Conservation (phyloP, 1,140 invertebrate species). For the Macrobrachium nipponense region DNA sequence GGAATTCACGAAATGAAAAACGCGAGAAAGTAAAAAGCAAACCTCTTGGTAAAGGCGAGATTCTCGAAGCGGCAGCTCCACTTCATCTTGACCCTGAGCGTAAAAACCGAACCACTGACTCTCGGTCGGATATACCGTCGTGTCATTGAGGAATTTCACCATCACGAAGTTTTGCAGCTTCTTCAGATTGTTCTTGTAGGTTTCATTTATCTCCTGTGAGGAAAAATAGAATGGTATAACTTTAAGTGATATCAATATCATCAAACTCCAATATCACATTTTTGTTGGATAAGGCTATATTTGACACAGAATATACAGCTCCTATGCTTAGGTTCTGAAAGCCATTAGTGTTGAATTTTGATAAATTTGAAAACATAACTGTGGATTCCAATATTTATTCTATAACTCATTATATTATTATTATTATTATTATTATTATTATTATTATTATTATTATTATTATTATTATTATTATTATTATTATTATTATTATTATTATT, state of each 20-base stretch:
- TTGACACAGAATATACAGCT: neutral
- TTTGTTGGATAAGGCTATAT: too few species aligned
- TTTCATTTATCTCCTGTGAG: slow-evolving; percentile 71
- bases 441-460: too few species aligned
- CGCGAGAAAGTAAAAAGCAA: neutral
- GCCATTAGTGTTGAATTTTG: too few species aligned
- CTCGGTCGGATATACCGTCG: slow-evolving; percentile 91
- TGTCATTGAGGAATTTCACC: slow-evolving; percentile 91
- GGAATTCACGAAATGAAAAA: slow-evolving; percentile 17
- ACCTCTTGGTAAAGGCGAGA: slow-evolving; percentile 71
- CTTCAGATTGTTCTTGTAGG: slow-evolving; percentile 80
- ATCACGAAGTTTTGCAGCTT: slow-evolving; percentile 89
- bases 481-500: too few species aligned
- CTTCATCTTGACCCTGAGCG: slow-evolving; percentile 75
- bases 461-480: too few species aligned
- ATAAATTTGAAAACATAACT: too few species aligned
- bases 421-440: too few species aligned
- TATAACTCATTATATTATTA: too few species aligned
- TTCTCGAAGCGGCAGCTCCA: slow-evolving; percentile 69
- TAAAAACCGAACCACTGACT: slow-evolving; percentile 95
- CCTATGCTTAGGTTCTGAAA: too few species aligned
- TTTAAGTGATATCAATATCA: too few species aligned
- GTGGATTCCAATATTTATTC: too few species aligned
- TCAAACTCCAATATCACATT: too few species aligned
- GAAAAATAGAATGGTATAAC: slow-evolving; percentile 37